Evolutionary conservation across 2,797 vertebrate species (phyloP).

Genomic region (Oryzias dopingdopingensis): DNA sequence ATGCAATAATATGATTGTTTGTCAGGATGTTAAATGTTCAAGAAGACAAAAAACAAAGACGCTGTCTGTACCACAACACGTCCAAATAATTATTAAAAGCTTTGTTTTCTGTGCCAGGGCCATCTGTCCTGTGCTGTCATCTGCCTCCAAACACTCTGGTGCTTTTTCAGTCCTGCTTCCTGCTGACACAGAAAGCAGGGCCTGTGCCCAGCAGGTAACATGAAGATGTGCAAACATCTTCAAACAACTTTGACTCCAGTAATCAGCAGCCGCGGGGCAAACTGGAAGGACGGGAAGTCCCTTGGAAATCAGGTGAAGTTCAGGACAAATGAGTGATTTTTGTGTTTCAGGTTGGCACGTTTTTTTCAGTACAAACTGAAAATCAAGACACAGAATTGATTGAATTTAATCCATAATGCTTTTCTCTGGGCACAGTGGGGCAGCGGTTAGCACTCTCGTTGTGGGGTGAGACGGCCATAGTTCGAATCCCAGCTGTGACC

Average conservation of each 20-base stretch:
- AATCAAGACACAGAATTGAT: too few species aligned
- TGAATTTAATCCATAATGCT: too few species aligned
- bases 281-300: too few species aligned
- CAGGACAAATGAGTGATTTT: neutral
- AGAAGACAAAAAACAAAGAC: neutral
- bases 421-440: too few species aligned
- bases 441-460: too few species aligned
- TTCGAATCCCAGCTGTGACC: too few species aligned
- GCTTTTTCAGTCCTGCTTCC: slow-evolving; percentile 28
- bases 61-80: slow-evolving; percentile 16
- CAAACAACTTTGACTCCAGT: neutral
- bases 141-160: slow-evolving; percentile 25
- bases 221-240: slow-evolving; percentile 22
- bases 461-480: too few species aligned
- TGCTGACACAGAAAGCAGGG: slow-evolving; percentile 17
- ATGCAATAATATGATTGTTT: too few species aligned
- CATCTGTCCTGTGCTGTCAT: slow-evolving; percentile 43
- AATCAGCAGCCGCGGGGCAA: too few species aligned
- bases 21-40: too few species aligned
- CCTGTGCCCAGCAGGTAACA: slow-evolving; percentile 3
- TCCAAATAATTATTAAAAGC: slow-evolving; percentile 42
- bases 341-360: neutral
- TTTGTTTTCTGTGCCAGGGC: slow-evolving; percentile 23
- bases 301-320: too few species aligned
- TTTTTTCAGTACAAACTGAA: too few species aligned